Conservation (phyloP, 2,797 vertebrate species). For the Periparus ater region DNA sequence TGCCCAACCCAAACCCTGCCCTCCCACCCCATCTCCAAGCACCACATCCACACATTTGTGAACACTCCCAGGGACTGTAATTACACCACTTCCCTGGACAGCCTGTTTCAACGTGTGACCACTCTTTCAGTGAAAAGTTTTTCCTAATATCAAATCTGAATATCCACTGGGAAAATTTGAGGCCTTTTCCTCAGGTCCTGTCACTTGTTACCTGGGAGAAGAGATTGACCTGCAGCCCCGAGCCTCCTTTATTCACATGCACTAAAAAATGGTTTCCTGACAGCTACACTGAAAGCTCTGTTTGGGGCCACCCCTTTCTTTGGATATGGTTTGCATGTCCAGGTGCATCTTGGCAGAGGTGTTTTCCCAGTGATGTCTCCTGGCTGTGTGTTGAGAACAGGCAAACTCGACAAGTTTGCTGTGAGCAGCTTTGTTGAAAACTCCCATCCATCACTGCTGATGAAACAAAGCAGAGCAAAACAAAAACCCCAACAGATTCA, state of each 20-base stretch:
- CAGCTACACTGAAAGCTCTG: not conserved
- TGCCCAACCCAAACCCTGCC: not conserved
- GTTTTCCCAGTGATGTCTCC: not conserved
- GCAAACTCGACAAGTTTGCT: not conserved
- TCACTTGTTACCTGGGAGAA: not conserved
- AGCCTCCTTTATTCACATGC: not conserved
- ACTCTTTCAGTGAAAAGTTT: not conserved
- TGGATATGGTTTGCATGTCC: not conserved
- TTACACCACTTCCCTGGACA: not conserved
- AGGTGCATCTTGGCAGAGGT: fast-evolving
- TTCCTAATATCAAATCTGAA: not conserved
- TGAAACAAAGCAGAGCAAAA: not conserved
- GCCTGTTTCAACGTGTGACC: not conserved
- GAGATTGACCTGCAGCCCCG: fast-evolving
- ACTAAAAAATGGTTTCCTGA: not conserved
- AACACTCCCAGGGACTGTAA: not conserved
- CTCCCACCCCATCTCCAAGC: not conserved
- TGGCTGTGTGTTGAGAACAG: not conserved
- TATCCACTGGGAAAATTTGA: not conserved
- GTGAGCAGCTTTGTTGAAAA: not conserved
- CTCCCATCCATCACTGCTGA: not conserved
- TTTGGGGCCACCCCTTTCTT: not conserved
- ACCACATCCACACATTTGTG: not conserved
- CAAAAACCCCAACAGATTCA: not conserved
- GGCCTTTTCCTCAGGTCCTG: not conserved